These are phyloP conservation scores for Erynnis tages DNA, from an alignment of 2,888 invertebrate genomes.

Conservation along the genomic window DNA sequence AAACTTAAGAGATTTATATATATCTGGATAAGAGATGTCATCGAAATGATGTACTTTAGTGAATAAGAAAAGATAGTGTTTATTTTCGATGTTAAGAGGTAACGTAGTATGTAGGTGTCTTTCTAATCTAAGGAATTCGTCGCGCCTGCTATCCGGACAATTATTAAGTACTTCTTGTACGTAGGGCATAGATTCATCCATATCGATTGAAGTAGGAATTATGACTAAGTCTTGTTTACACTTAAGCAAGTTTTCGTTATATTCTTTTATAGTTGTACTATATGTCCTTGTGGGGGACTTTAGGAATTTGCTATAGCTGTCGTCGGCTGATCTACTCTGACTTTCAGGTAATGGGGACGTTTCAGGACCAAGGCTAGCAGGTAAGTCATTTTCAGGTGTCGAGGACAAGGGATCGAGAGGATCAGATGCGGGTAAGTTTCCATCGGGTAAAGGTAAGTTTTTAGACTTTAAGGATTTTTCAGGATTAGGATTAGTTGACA, in stretches of 20 bases:
- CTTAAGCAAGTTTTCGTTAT: too few relatives aligned
- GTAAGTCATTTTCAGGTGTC: too few relatives aligned
- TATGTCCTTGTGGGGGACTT: too few relatives aligned
- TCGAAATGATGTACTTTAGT: conserved; percentile 28
- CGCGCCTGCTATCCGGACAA: background rate
- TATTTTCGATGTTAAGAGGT: conserved; percentile 2
- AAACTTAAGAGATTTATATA: conserved; percentile 1
- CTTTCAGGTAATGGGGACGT: too few relatives aligned
- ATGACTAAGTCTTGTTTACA: background rate
- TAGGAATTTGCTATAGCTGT: too few relatives aligned
- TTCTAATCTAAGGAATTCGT: conserved; percentile 8
- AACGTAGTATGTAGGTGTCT: conserved; percentile 8
- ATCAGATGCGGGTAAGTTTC: too few relatives aligned
- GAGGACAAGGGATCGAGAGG: too few relatives aligned
- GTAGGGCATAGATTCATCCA: conserved; percentile 8
- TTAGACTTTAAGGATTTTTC: too few relatives aligned
- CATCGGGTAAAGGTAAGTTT: too few relatives aligned
- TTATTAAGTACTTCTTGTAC: conserved; percentile 4
- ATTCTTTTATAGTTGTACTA: conserved; percentile 6
- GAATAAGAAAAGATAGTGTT: conserved; percentile 25
- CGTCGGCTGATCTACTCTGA: too few relatives aligned
- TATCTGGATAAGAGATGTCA: background rate
- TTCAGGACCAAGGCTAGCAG: too few relatives aligned
- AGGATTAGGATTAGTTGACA: too few relatives aligned
- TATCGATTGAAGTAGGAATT: conserved; percentile 13